Percentiles rank a stretch among this genome's conserved stretches.
Conservation (phyloP, 2,888 invertebrate genomes). For the Eupithecia dodoneata region DNA sequence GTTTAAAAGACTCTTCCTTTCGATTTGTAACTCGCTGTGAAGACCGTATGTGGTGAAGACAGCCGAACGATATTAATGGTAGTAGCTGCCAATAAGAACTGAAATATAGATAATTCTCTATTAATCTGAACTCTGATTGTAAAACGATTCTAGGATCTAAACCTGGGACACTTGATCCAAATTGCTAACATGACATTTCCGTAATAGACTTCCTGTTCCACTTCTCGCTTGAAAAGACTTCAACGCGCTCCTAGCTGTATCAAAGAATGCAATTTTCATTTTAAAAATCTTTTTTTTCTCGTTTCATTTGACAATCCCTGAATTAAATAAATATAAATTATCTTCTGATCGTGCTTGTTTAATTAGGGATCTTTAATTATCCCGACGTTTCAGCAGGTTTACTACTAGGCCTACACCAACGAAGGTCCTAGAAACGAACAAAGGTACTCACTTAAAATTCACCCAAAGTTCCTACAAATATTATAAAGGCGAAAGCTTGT, state of each 20-base stretch:
- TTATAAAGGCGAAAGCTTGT: too few relatives aligned
- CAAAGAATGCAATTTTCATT: not conserved
- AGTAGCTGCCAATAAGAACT: too few relatives aligned
- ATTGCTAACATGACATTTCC: not conserved
- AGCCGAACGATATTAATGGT: too few relatives aligned
- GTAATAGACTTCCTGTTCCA: not conserved
- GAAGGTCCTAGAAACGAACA: too few relatives aligned
- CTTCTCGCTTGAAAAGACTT: conserved; percentile 22
- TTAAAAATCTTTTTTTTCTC: not conserved
- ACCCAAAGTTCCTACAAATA: too few relatives aligned
- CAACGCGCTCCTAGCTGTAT: conserved; percentile 16
- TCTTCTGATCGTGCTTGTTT: not conserved
- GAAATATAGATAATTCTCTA: too few relatives aligned
- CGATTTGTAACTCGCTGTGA: too few relatives aligned
- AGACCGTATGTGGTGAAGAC: too few relatives aligned
- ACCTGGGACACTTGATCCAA: not conserved
- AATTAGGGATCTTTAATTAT: too few relatives aligned
- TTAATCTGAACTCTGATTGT: not conserved
- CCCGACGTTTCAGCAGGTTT: not conserved
- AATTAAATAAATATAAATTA: not conserved
- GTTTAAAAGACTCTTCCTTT: too few relatives aligned
- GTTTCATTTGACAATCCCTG: not conserved
- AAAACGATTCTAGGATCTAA: not conserved
- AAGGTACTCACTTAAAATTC: too few relatives aligned
- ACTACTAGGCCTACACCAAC: too few relatives aligned